Base-by-base conservation (phyloP, 2,797 vertebrate genomes). In the Dryobates pubescens region DNA sequence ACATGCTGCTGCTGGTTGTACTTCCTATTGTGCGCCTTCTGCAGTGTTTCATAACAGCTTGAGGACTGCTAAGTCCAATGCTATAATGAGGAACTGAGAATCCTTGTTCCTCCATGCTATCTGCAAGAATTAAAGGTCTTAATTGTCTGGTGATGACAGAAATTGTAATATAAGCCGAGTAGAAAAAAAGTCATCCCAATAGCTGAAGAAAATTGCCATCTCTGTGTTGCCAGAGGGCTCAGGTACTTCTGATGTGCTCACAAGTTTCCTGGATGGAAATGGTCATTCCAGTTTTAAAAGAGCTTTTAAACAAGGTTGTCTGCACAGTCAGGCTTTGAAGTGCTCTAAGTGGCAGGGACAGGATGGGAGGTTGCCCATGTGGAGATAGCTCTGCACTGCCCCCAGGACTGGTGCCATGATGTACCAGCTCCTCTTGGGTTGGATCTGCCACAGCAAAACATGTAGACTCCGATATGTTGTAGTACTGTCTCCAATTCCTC, bases 11-110 rank as follows among this genome's bases (percentile, higher is more conserved):
- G 58, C 3, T 96, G 92, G 95, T 93, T 77, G 70, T 94, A 71
- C 97, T 98, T 98, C 97, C 97, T 97, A 92, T 97, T 97, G 95
- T 96, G 95, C 96, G 91, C 91, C 88, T 64, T 92, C 64, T 51
- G 58, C 56, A 76, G 59, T 17, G 54, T 98, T 97, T 98, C 96
- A 70, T 92, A 98, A 97, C 73, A 89, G 89, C 69, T 62, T 87
- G 69, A 77, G 86, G 92, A 79, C 92, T 86, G 89, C 79, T 73
- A 93, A 59, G 68, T 53, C 65, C 43, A 67, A 77, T 0, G 5
- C 56, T 82, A 14, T 59, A 93, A 97, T 88, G 92, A 96, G 97
- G 97, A 98, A 98, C 94, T 90, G 49, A 70, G 19, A 34, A 88
- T 96, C 93, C 95, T 89, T 95, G 93, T 97, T 97, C 96, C 95